Evolutionary conservation across 1,140 invertebrate species (phyloP).

Genomic region (Bradynema listronoti): DNA sequence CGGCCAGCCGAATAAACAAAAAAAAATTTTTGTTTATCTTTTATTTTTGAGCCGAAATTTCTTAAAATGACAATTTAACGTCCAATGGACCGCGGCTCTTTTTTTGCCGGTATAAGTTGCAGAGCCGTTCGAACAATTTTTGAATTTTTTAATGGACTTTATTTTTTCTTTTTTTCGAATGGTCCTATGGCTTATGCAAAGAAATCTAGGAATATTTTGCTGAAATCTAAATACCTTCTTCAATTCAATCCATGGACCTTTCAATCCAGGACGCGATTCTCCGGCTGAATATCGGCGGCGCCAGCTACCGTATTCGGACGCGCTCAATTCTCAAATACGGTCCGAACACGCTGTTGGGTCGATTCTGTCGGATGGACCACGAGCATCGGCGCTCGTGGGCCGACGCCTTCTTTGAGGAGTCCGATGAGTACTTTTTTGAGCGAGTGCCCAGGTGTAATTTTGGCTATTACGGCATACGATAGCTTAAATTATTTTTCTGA

Average conservation of each 20-base stretch:
- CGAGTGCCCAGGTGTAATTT: constrained; percentile 46
- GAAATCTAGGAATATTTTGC: too few relatives aligned
- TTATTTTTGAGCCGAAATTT: too few relatives aligned
- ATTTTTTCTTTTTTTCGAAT: constrained; percentile 16
- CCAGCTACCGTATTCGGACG: constrained; percentile 51
- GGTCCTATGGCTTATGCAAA: too few relatives aligned
- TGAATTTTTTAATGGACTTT: background rate
- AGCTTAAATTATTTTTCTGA: background rate
- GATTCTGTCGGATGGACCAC: constrained; percentile 52
- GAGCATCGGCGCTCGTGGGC: constrained; percentile 52
- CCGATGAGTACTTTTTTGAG: constrained; percentile 56
- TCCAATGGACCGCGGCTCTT: too few relatives aligned
- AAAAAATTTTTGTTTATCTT: too few relatives aligned
- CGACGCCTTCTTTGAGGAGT: constrained; percentile 54
- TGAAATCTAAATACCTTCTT: background rate
- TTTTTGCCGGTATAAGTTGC: too few relatives aligned
- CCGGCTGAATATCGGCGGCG: constrained; percentile 53
- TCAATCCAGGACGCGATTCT: constrained; percentile 52
- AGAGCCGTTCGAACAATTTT: too few relatives aligned
- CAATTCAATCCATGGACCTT: too few relatives aligned
- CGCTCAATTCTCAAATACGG: constrained; percentile 51
- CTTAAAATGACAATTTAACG: too few relatives aligned
- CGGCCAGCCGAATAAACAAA: too few relatives aligned
- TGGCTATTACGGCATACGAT: background rate
- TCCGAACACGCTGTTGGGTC: constrained; percentile 40